Percentiles rank a stretch among this genome's conserved stretches.
phyloP scores from a whole-genome alignment of 2,797 vertebrate genomes.

The Prunella strophiata region DNA sequence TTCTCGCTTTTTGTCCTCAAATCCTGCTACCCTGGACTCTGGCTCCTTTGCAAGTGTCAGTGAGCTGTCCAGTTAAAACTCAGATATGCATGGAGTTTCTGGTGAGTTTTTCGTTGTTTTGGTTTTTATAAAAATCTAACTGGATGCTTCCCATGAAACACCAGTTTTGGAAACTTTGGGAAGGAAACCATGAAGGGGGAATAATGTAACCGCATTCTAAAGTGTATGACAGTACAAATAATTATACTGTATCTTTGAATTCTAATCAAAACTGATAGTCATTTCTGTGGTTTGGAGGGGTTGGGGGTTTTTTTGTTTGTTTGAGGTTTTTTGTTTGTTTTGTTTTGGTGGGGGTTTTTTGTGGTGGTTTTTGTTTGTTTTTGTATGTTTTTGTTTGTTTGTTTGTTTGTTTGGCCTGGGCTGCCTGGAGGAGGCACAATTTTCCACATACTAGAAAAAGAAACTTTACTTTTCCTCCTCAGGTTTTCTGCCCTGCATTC shows the following conservation, averaged over 20 bases:
- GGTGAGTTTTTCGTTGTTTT: neutral
- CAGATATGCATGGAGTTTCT: fast-evolving
- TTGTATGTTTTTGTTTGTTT: neutral
- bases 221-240: neutral
- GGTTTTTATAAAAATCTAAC: neutral
- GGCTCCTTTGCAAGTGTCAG: neutral
- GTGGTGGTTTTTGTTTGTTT: neutral
- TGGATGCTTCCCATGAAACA: neutral
- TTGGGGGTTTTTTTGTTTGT: no score
- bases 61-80: neutral
- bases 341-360: neutral
- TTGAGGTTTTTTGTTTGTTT: neutral
- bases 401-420: no score
- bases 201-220: neutral
- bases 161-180: neutral
- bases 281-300: neutral
- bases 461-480: neutral
- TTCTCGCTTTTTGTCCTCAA: neutral
- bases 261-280: neutral
- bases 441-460: neutral
- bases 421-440: neutral
- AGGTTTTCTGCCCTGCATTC: neutral
- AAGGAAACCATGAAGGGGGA: neutral
- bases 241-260: neutral
- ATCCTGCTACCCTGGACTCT: neutral